phyloP scores from a whole-genome alignment of 2,888 invertebrate genomes.

The Lasioglossum oenotherae region DNA sequence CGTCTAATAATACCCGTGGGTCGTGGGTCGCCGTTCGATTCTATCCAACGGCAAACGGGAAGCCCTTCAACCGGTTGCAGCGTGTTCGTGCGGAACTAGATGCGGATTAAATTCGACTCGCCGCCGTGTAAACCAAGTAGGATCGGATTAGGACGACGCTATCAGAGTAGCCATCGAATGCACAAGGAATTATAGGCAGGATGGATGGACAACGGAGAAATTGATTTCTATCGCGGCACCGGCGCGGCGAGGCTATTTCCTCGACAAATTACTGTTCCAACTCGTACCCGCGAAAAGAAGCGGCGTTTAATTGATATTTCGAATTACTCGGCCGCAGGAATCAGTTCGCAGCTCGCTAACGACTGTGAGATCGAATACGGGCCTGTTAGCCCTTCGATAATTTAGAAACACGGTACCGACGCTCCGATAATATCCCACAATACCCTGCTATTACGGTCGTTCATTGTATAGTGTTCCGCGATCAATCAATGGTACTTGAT shows the following conservation, averaged over 20 bases:
- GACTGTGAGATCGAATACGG: neutral
- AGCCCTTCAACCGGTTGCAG: constrained; percentile 15
- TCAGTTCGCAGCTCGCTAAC: neutral
- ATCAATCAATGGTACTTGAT: neutral
- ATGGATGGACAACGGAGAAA: constrained; percentile 14
- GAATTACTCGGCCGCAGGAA: neutral
- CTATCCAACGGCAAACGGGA: neutral
- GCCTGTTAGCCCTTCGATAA: neutral
- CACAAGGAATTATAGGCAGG: constrained; percentile 50
- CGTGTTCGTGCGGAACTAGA: constrained; percentile 46
- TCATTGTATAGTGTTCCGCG: neutral
- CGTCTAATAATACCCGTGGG: constrained; percentile 3
- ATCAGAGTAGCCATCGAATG: constrained; percentile 55
- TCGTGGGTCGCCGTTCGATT: constrained; percentile 23
- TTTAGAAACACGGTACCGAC: neutral
- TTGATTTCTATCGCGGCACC: constrained; percentile 49
- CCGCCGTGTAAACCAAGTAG: constrained; percentile 67
- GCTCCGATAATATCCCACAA: neutral
- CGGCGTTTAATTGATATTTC: constrained; percentile 15
- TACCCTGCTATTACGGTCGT: neutral
- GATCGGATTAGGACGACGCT: constrained; percentile 65
- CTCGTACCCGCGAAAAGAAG: neutral
- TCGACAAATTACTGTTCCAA: constrained; percentile 35
- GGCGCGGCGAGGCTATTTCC: constrained; percentile 27
- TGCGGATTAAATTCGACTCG: constrained; percentile 67